A percentile compares a stretch with the other conserved stretches of the same genome.
phyloP scores from a whole-genome alignment of 2,888 invertebrate genomes.

The Biston stratarius region DNA sequence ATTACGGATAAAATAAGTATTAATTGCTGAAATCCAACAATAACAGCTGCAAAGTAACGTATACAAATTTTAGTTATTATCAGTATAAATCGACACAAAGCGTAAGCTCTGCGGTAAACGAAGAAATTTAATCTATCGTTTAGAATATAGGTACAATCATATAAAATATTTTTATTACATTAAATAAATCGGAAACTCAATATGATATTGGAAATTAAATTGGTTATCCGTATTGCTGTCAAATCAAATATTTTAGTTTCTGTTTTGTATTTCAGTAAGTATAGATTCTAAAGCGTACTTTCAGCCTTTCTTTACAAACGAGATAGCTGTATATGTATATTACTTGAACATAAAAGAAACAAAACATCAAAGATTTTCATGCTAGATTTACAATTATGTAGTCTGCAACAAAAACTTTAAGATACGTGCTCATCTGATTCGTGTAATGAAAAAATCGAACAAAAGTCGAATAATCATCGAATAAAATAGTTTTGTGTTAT shows the following conservation, averaged over 20 bases:
- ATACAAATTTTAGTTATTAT: background rate
- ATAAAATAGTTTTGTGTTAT: background rate
- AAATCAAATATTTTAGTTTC: too few species aligned
- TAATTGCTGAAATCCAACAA: background rate
- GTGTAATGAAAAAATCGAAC: too few species aligned
- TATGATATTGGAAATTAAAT: background rate
- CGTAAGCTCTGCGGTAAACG: background rate
- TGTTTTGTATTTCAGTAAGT: too few species aligned
- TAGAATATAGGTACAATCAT: background rate
- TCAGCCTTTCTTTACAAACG: too few species aligned
- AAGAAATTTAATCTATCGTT: background rate
- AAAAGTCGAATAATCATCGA: background rate
- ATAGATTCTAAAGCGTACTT: too few species aligned
- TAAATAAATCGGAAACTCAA: background rate
- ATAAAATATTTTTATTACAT: background rate
- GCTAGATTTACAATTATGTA: too few species aligned
- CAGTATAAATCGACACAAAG: background rate
- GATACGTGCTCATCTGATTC: too few species aligned
- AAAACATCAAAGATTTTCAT: too few species aligned
- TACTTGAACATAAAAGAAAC: too few species aligned
- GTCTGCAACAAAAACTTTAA: too few species aligned
- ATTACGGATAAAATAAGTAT: conserved; percentile 2
- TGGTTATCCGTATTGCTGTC: background rate
- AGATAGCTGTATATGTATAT: too few species aligned
- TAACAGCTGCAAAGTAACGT: conserved; percentile 3